Percentiles rank a stretch among this genome's conserved stretches.
Evolutionary conservation across 2,113 vertebrate genomes (phyloP).

Genomic region (Psophia crepitans): DNA sequence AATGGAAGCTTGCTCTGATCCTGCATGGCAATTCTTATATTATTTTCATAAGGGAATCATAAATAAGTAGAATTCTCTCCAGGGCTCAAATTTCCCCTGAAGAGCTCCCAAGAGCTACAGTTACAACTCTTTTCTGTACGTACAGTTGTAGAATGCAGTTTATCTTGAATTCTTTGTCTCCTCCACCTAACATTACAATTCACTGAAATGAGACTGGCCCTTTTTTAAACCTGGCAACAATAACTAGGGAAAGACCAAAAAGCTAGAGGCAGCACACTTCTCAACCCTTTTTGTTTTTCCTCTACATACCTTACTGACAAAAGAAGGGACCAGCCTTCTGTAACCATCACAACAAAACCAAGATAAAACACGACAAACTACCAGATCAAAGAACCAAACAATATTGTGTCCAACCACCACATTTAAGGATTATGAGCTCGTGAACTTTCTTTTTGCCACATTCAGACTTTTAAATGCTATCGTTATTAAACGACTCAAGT

Average conservation of each 20-base stretch:
- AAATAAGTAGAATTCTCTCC: neutral
- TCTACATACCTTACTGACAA: neutral
- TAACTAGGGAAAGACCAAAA: neutral
- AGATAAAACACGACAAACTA: neutral
- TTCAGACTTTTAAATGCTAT: neutral
- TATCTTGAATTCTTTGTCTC: neutral
- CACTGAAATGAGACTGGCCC: neutral
- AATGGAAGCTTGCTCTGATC: neutral
- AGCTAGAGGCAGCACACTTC: neutral
- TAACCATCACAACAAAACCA: neutral
- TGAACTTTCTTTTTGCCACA: neutral
- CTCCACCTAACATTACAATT: neutral
- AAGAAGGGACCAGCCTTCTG: neutral
- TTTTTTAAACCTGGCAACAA: neutral
- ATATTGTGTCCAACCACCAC: neutral
- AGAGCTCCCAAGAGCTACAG: neutral
- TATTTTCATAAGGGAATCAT: neutral
- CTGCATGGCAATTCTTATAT: neutral
- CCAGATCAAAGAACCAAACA: neutral
- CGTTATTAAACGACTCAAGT: neutral
- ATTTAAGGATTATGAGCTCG: neutral
- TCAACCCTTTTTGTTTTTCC: neutral
- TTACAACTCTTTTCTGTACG: neutral
- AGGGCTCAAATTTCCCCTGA: neutral
- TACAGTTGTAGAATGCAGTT: neutral